Base-by-base conservation (phyloP, 2,113 vertebrate genomes). In the Tyto alba region DNA sequence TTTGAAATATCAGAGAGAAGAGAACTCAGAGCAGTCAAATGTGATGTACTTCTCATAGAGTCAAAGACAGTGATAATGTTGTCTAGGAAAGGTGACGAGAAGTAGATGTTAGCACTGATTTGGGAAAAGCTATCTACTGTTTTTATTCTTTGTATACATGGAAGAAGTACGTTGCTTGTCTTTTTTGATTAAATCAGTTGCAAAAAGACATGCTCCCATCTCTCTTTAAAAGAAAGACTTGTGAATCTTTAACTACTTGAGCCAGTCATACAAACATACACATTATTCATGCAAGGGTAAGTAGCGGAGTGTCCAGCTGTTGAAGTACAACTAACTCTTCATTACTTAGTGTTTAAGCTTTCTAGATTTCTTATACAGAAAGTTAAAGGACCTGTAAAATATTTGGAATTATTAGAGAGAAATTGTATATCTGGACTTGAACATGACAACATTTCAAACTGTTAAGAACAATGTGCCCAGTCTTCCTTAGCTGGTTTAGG, bases 161-260 rank as follows among this genome's bases (percentile, higher is more conserved):
- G 32, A 76, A 73, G 25, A 12, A 66, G 8, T 32, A 45, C 0
- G 0, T 48, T 71, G 8, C 2, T 85, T 47, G 2, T n/a, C 40
- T 86, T 60, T 47, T 62, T 47, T 56, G 2, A 62, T 50, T 55
- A 73, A 71, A 93, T 47, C 4, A 17, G 3, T 78, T 63, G 27
- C 15, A 56, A 74, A 84, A 78, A 63, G 5, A 56, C 25, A 38
- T 43, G 2, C 2, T 67, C 34, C 4, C 4, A 27, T 50, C 29
- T 82, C 74, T 67, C 21, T 68, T 57, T 67, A 63, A 50, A 89
- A 88, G 25, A 90, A 74, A 66, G 6, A 47, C 7, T 36, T 60
- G 11, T 52, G 21, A 80, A 76, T 6, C 12, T 72, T 72, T 68
- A 41, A 69, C 4, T 67, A 21, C 20, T 47, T 78, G 5, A 82